Base-by-base conservation (phyloP, 2,113 vertebrate genomes). In the Physeter macrocephalus region DNA sequence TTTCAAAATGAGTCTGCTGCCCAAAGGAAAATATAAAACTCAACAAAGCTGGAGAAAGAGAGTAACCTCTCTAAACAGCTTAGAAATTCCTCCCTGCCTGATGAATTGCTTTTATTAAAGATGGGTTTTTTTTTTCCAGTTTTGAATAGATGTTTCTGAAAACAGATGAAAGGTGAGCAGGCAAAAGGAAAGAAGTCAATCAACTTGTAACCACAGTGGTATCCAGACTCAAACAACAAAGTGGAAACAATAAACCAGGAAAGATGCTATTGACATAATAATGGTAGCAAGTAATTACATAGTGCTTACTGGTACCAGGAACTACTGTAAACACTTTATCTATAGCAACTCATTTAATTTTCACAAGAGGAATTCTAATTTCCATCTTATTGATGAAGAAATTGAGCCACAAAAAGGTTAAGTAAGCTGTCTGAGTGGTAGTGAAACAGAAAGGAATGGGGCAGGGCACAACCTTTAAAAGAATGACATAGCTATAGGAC, bases 11-110 rank as follows among this genome's bases (percentile, higher is more conserved):
- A 62, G 93, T 96, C 97, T 93, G 14, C 89, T 96, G 92, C 77
- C 52, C 67, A 97, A 97, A 90, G 54, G 85, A 98, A 98, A 96
- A 91, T 71, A 97, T 95, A 93, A 61, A 94, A 77, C 64, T 57
- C 41, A 96, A 6, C 29, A 92, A 96, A 87, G 3, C 25, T 41
- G 64, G 62, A 90, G 75, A 97, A 85, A 93, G 59, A 88, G 6
- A 4, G 81, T 61, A 90, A 25, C 67, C n/a, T 10, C 46, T 92
- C 54, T 17, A 62, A 72, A 96, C 18, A 57, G 34, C 21, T 94
- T 87, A 72, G 52, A 96, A 97, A 96, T 66, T 95, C 90, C 83
- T 92, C 34, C n/a, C 77, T 88, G 61, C 15, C 66, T 95, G 62
- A 91, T 91, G 66, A 95, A 94, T 29, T 59, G 46, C 62, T 97